Evolutionary conservation across 1,140 invertebrate species (phyloP).

Genomic region (Octopus bimaculoides): DNA sequence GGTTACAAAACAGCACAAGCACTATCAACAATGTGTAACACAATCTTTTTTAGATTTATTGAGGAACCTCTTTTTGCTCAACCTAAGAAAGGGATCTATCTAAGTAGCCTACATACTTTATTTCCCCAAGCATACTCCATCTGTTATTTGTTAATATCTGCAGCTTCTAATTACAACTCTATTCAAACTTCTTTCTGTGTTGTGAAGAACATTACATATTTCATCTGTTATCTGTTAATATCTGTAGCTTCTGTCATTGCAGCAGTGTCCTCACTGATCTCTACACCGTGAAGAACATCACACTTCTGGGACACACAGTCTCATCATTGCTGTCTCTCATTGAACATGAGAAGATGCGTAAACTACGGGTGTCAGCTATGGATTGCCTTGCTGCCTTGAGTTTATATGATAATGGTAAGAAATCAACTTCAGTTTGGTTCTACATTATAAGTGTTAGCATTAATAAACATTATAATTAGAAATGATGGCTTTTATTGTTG

Average conservation of each 20-base stretch:
- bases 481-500: too few relatives aligned
- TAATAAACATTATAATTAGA: not conserved
- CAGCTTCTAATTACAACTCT: not conserved
- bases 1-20: too few relatives aligned
- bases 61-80: not conserved
- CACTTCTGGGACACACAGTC: constrained; percentile 41
- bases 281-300: constrained; percentile 34
- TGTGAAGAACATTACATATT: not conserved
- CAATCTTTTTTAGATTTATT: too few relatives aligned
- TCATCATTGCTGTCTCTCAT: constrained; percentile 42
- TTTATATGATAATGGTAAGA: not conserved
- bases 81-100: not conserved
- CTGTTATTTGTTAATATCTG: not conserved
- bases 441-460: not conserved
- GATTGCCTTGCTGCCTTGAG: constrained; percentile 33
- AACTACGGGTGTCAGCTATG: constrained; percentile 38
- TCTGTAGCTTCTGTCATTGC: constrained; percentile 16
- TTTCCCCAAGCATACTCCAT: not conserved
- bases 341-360: constrained; percentile 32
- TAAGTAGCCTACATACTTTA: not conserved
- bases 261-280: constrained; percentile 33
- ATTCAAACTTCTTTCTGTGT: not conserved
- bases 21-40: too few relatives aligned
- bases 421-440: not conserved
- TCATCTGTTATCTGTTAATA: not conserved